Percentiles rank a stretch among this genome's conserved stretches.
These are phyloP conservation scores for Eptesicus fuscus DNA, from an alignment of 2,113 vertebrate species.

Conservation along the genomic window DNA sequence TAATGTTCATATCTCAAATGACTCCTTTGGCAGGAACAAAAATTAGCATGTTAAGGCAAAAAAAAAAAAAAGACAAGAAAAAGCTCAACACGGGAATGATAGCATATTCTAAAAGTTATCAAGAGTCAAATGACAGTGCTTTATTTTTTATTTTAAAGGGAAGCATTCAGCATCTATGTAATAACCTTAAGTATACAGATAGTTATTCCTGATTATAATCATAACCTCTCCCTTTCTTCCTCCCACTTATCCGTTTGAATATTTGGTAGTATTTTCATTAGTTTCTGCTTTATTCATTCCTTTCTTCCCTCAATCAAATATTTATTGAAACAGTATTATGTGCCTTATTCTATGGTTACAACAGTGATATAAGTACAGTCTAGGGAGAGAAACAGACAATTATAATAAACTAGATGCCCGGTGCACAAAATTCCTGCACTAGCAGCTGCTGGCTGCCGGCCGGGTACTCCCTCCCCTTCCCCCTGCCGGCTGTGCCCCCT, in stretches of 20 bases:
- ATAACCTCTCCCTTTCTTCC: neutral
- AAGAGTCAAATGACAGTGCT: neutral
- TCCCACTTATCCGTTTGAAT: neutral
- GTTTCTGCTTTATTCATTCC: neutral
- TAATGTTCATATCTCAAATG: slow-evolving; percentile 8
- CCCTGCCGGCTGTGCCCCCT: too few relatives aligned
- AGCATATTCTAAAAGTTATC: neutral
- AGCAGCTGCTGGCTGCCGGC: too few relatives aligned
- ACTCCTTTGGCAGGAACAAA: slow-evolving; percentile 35
- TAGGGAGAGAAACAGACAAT: neutral
- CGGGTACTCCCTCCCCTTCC: too few relatives aligned
- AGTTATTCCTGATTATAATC: neutral
- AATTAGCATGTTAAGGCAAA: slow-evolving; percentile 22
- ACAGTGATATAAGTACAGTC: neutral
- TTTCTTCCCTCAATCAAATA: neutral
- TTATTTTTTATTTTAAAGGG: slow-evolving; percentile 23
- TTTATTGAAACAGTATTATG: neutral
- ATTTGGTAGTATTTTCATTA: neutral
- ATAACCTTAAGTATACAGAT: neutral
- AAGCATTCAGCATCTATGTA: neutral
- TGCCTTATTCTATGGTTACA: neutral
- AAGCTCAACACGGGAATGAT: neutral
- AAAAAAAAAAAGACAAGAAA: neutral
- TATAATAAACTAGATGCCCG: neutral
- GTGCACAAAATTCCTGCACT: too few relatives aligned